These are phyloP conservation scores for Apocheima hispidaria DNA, from an alignment of 2,888 invertebrate species.

Conservation along the genomic window DNA sequence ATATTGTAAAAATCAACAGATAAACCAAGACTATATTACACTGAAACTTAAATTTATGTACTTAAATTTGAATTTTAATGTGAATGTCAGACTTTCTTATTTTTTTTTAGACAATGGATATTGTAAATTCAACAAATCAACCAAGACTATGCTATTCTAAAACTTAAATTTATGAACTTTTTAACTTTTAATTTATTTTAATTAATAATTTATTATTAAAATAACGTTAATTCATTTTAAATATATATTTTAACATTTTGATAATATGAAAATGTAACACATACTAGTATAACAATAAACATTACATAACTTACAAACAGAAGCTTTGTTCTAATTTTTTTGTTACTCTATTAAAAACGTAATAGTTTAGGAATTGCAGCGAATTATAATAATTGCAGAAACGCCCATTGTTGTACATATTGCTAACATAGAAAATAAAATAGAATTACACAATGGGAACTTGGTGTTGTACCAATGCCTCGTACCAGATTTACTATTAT, in stretches of 20 bases:
- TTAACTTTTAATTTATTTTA: no score
- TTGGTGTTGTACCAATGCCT: slow-evolving; percentile 56
- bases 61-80: neutral
- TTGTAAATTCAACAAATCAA: no score
- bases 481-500: no score
- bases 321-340: neutral
- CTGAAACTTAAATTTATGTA: no score
- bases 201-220: no score
- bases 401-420: slow-evolving; percentile 55
- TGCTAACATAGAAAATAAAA: slow-evolving; percentile 46
- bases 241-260: no score
- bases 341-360: neutral
- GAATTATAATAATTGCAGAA: slow-evolving; percentile 55
- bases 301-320: neutral
- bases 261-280: no score
- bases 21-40: neutral
- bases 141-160: no score
- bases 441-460: slow-evolving; percentile 48
- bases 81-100: no score
- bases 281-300: neutral
- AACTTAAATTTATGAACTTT: no score
- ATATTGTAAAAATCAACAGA: neutral
- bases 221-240: no score
- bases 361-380: slow-evolving; percentile 1
- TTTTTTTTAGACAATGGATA: no score